Evolutionary conservation across 2,888 invertebrate genomes (phyloP), one percentile per base, ranked within the genome.

Genomic region (Fragum fragum): DNA sequence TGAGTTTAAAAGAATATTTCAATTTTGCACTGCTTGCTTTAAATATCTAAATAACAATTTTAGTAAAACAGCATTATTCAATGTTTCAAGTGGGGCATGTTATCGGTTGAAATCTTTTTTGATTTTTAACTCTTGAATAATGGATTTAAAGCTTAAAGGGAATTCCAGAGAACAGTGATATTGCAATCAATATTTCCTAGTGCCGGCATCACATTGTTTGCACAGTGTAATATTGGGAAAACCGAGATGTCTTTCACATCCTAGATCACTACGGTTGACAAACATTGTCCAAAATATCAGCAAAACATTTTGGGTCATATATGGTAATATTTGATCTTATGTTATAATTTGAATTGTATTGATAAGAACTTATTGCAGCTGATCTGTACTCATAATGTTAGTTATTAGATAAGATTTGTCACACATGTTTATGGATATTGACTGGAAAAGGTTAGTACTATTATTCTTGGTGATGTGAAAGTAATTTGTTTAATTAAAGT

Each of bases 181-280:
- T 66, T 29, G 23, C 66, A 66, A 66, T 66, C 66, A 66, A 66
- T 66, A 66, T 26, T 66, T 66, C 36, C 66, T n/a, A 66, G 42
- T 23, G 32, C 42, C 36, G 42, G 66, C 66, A 66, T 66, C 42
- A 16, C 42, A 66, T 66, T 66, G 66, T 66, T 66, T 66, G 66
- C 42, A 66, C 66, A 42, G 66, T 66, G 66, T 66, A 66, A 66
- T 66, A 66, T 66, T 42, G 42, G 66, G 66, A 66, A 42, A 66
- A 47, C 36, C 23, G 66, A 66, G 66, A 66, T 66, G 42, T 66
- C 42, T 39, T 32, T 36, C 36, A 66, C 42, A 66, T 39, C 66
- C 23, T 21, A 66, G 32, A 39, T 66, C 42, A 23, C 66, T 26
- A 42, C 36, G 26, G 36, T 66, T 36, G 66, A 66, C 66, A 66